These are phyloP conservation scores for Portunus trituberculatus DNA, from an alignment of 1,140 invertebrate genomes.

Conservation along the genomic window DNA sequence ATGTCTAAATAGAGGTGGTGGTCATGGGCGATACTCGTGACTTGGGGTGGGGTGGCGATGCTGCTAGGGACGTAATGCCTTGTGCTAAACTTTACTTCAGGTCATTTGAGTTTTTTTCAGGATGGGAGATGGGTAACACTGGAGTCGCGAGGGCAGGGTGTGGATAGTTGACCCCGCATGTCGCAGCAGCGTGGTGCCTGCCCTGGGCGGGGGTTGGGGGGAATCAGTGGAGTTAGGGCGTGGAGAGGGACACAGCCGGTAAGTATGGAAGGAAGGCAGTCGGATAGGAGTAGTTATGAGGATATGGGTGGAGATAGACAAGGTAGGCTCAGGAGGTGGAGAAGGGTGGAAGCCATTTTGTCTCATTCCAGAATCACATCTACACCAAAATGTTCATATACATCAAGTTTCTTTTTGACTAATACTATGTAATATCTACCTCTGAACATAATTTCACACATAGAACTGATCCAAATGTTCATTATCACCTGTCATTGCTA, in stretches of 20 bases:
- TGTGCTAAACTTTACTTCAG: too few species aligned
- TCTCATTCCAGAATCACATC: constrained; percentile 21
- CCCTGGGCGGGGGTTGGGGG: background rate
- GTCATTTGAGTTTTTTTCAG: too few species aligned
- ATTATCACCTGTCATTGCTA: too few species aligned
- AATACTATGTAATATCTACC: background rate
- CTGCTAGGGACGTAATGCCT: too few species aligned
- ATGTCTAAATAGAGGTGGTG: too few species aligned
- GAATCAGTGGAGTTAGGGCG: background rate
- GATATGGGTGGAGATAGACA: background rate
- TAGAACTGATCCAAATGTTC: too few species aligned
- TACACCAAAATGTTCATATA: background rate
- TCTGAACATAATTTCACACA: too few species aligned
- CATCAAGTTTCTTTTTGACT: background rate
- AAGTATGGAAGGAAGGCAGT: background rate
- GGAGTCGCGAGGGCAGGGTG: too few species aligned
- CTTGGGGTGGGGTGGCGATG: too few species aligned
- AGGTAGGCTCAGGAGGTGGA: background rate
- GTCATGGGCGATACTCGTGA: too few species aligned
- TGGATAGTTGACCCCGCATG: background rate
- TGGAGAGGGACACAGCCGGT: background rate
- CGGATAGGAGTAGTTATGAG: background rate
- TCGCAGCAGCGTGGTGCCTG: background rate
- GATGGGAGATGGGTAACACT: too few species aligned
- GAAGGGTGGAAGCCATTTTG: background rate